Percentiles rank a stretch among this genome's conserved stretches.
These are phyloP conservation scores for Samia ricini DNA, from an alignment of 1,140 invertebrate species.

Conservation along the genomic window DNA sequence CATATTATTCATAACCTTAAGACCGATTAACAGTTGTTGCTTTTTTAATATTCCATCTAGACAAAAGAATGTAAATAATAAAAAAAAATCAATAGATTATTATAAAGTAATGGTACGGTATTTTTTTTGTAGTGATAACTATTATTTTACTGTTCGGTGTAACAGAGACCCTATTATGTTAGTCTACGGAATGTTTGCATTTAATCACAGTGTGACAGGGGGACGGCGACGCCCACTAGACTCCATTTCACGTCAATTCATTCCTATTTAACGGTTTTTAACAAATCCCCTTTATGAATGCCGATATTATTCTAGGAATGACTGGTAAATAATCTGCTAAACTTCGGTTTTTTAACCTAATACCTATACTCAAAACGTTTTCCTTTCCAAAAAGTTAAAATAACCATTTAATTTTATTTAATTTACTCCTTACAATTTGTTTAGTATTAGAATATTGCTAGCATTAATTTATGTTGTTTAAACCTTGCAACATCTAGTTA, in stretches of 20 bases:
- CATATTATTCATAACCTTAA: too few species aligned
- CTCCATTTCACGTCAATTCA: conserved; percentile 36
- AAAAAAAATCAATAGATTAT: background rate
- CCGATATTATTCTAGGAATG: conserved; percentile 3
- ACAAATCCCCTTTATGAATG: conserved; percentile 16
- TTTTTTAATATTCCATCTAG: too few species aligned
- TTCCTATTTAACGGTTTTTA: conserved; percentile 48
- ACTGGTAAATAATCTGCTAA: background rate
- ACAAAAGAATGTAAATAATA: background rate
- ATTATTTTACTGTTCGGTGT: conserved; percentile 26
- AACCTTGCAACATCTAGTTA: too few species aligned
- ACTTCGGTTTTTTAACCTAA: background rate
- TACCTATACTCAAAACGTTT: too few species aligned
- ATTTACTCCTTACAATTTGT: too few species aligned
- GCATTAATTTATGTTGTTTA: too few species aligned
- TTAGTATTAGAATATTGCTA: too few species aligned
- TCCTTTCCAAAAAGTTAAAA: too few species aligned
- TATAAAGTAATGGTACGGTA: too few species aligned
- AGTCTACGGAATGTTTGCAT: conserved; percentile 46
- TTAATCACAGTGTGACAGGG: conserved; percentile 45
- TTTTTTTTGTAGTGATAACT: background rate
- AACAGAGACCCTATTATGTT: conserved; percentile 21
- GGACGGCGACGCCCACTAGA: conserved; percentile 24
- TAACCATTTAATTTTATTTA: too few species aligned
- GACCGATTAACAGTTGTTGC: too few species aligned